Conservation (phyloP, 2,113 vertebrate genomes). For the Setophaga coronata region DNA sequence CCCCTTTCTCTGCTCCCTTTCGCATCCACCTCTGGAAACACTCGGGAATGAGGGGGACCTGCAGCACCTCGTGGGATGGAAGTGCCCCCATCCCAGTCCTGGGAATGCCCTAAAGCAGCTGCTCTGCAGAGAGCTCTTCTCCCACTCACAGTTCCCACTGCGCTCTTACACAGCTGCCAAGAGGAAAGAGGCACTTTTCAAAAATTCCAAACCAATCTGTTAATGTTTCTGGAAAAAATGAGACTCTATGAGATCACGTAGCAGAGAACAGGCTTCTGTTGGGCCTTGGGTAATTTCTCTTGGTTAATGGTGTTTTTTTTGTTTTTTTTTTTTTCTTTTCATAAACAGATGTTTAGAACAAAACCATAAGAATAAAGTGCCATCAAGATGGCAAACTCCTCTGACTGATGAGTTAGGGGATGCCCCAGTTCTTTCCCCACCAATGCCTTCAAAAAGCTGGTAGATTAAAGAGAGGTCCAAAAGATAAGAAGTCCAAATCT, state of each 20-base stretch:
- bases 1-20: not conserved
- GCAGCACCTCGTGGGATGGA: accelerated
- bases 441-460: not conserved
- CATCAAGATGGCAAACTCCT: not conserved
- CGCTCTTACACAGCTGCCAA: accelerated
- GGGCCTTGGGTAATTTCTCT: not conserved
- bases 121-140: not conserved
- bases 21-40: accelerated
- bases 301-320: not conserved
- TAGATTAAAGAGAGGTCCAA: not conserved
- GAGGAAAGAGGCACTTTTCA: not conserved
- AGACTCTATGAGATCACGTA: not conserved
- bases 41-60: accelerated
- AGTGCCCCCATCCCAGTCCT: not conserved
- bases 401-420: not conserved
- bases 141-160: not conserved
- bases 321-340: not conserved
- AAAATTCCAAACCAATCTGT: not conserved
- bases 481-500: not conserved
- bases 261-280: not conserved
- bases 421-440: not conserved
- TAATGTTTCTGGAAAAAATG: not conserved
- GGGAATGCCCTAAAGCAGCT: not conserved
- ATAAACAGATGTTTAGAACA: not conserved
- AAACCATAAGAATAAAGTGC: not conserved